Evolutionary conservation across 2,797 vertebrate species (phyloP).

Genomic region (Tokudaia tokunoshimensis): DNA sequence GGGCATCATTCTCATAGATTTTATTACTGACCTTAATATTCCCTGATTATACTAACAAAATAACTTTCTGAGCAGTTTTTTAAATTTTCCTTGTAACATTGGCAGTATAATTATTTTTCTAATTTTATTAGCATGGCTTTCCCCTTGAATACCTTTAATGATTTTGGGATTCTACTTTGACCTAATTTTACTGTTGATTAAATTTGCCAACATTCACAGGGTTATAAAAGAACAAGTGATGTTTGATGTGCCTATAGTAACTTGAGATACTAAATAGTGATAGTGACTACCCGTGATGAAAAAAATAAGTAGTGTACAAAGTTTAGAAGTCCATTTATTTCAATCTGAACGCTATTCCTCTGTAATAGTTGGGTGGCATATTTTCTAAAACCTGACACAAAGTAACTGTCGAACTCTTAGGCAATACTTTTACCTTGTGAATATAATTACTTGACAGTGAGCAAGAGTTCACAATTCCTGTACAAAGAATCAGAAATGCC

Average conservation of each 20-base stretch:
- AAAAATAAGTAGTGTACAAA: background rate
- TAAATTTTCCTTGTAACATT: background rate
- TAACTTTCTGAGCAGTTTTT: background rate
- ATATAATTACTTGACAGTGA: background rate
- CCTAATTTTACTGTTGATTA: background rate
- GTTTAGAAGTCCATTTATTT: background rate
- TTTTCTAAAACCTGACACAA: background rate
- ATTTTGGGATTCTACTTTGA: background rate
- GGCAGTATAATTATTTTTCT: background rate
- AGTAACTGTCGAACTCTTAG: background rate
- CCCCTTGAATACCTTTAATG: background rate
- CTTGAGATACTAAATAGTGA: background rate
- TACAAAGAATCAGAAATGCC: background rate
- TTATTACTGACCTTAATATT: background rate
- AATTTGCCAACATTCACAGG: background rate
- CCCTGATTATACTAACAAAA: background rate
- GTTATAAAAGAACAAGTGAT: background rate
- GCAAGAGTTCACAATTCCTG: background rate
- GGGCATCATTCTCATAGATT: background rate
- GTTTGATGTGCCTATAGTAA: background rate
- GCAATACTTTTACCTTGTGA: background rate
- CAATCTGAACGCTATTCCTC: background rate
- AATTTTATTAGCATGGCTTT: background rate
- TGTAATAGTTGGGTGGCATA: background rate
- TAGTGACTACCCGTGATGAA: background rate